Base-by-base conservation (phyloP, 2,888 invertebrate species). In the Hirtodrosophila duncani region DNA sequence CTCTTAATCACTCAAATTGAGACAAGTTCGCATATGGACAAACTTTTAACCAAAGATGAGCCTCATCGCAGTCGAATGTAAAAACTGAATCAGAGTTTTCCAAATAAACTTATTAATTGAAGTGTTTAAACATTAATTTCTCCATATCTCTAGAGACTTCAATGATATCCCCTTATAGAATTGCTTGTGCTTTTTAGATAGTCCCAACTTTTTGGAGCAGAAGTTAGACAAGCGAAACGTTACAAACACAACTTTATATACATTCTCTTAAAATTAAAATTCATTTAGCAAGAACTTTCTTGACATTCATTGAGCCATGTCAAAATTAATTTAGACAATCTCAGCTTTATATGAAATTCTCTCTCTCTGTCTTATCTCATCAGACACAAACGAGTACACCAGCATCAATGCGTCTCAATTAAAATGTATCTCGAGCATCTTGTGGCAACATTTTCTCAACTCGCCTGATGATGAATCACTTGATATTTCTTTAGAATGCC, bases 381-480 rank as follows among this genome's bases (percentile, higher is more conserved):
- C 7, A 4, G 24, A 45, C 21, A 4, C 34, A 14, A n/a, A n/a
- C n/a, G n/a, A n/a, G n/a, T n/a, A n/a, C n/a, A n/a, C n/a, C n/a
- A n/a, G n/a, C n/a, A 24, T 24, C 5, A 16, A 14, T 34, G 44
- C 44, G 44, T 56, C 34, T 53, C 26, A 55, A 55, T 55, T 55
- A 55, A 53, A 55, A 55, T 44, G 44, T 53, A 50, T 50, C 23
- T 50, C 30, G 29, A 38, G 16, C 27, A 56, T 58, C 58, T 56
- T 56, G 14, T 9, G 6, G 20, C 20, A 14, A 16, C 38, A 33
- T 16, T 26, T 49, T 5, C 39, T 17, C 10, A 10, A 11, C 10
- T n/a, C n/a, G n/a, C 21, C 9, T 21, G 34, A 17, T 39, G 48
- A 56, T 56, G 58, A 56, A 58, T 56, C 59, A 56, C 30, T 58